Evolutionary conservation across 2,888 invertebrate genomes (phyloP).

Genomic region (Athrips mouffetella): DNA sequence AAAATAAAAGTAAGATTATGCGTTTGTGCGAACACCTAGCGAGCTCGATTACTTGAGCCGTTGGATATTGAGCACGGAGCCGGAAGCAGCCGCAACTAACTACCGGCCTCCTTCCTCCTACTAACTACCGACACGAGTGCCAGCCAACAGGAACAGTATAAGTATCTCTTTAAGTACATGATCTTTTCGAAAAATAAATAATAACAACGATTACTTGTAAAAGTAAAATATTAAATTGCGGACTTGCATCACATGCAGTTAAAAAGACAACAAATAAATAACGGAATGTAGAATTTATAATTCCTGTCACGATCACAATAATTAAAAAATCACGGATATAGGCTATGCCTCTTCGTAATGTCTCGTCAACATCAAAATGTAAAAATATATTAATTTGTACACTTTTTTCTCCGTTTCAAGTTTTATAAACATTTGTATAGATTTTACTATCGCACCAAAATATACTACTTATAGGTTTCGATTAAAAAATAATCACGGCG

Average conservation of each 20-base stretch:
- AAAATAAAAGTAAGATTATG: slow-evolving; percentile 31
- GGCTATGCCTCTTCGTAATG: slow-evolving; percentile 70
- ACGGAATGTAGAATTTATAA: slow-evolving; percentile 76
- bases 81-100: slow-evolving; percentile 11
- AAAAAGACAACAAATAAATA: slow-evolving; percentile 48
- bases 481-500: slow-evolving; percentile 54
- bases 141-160: slow-evolving; percentile 29
- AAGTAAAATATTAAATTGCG: slow-evolving; percentile 64
- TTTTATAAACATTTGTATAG: slow-evolving; percentile 73
- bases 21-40: slow-evolving; percentile 63
- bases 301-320: slow-evolving; percentile 74
- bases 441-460: slow-evolving; percentile 77
- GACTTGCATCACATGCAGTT: slow-evolving; percentile 74
- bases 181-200: slow-evolving; percentile 36
- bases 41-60: slow-evolving; percentile 54
- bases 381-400: slow-evolving; percentile 79
- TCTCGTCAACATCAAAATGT: slow-evolving; percentile 72
- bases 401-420: slow-evolving; percentile 59
- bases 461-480: slow-evolving; percentile 56
- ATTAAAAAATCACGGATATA: slow-evolving; percentile 69
- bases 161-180: slow-evolving; percentile 57
- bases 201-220: slow-evolving; percentile 57
- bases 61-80: slow-evolving; percentile 69
- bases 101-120: background rate
- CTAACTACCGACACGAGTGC: background rate